Evolutionary conservation across 2,113 vertebrate species (phyloP), one percentile per base, ranked within the genome.

Genomic region (Halcyon senegalensis): DNA sequence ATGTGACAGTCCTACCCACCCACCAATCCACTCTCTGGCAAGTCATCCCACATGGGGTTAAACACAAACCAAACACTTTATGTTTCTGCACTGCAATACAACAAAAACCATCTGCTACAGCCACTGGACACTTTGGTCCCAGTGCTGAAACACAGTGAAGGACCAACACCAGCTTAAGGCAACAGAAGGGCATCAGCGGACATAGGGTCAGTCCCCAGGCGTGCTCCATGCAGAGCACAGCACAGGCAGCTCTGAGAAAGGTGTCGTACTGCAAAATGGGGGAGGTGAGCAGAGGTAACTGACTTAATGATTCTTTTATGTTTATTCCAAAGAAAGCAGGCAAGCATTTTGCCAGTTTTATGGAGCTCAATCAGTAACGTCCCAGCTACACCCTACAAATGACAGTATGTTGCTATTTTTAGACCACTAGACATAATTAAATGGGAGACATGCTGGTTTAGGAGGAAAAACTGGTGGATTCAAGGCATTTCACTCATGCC

Each of bases 21-120:
- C 14, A 28, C 7, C 14, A 12, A 9, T 39, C 10, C 0, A 0
- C 6, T 12, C 9, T 43, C 28, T 6, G 3, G 21, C 0, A 0
- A 43, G 27, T 58, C 35, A 62, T 9, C 21, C 28, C 2, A 0
- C n/a, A 10, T 2, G 1, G 55, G 33, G 23, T 48, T 43, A 30
- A 60, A 55, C 66, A 8, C 18, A 74, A 37, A 67, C 10, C 21
- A 50, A 73, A 51, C 7, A 10, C 37, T 30, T 33, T 13, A 35
- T 35, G 3, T 9, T 27, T 37, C 24, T 15, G 7, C 33, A 24
- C 39, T 25, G 6, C 11, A 70, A 2, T 6, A 13, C 60, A 35
- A 48, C 28, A 55, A 31, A 16, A 41, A 60, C 31, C 5, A 28
- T 11, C 25, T 55, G 24, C 8, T 13, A 13, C 51, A 70, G 51